Conservation (phyloP, 2,888 invertebrate genomes). For the Perizoma affinitatum region DNA sequence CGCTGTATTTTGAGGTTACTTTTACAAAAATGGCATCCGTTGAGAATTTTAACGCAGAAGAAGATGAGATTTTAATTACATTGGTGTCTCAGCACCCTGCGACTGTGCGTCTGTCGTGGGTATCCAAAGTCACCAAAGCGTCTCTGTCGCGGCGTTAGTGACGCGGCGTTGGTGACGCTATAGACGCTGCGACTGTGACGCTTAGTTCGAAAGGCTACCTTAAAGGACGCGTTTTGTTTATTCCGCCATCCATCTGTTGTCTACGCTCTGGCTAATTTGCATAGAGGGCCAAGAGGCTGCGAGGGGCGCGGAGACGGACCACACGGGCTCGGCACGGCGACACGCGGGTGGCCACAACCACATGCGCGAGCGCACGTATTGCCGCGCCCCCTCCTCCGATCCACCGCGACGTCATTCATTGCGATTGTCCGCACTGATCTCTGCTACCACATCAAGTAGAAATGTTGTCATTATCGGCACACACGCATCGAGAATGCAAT, state of each 20-base stretch:
- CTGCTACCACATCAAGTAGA: conserved; percentile 76
- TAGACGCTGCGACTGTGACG: too few species aligned
- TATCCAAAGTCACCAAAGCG: too few species aligned
- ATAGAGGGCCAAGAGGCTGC: conserved; percentile 70
- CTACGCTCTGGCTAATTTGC: conserved; percentile 82
- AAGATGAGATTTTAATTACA: too few species aligned
- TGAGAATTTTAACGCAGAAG: too few species aligned
- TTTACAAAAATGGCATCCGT: too few species aligned
- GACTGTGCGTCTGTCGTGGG: too few species aligned
- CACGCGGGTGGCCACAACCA: conserved; percentile 83
- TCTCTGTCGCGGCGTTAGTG: too few species aligned
- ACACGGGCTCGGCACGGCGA: conserved; percentile 82
- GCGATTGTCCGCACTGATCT: conserved; percentile 78
- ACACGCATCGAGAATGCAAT: conserved; percentile 74
- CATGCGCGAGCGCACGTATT: conserved; percentile 76
- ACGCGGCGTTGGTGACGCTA: too few species aligned
- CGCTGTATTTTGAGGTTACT: too few species aligned
- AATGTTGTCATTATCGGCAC: conserved; percentile 79
- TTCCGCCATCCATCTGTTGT: conserved; percentile 84
- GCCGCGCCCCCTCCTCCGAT: conserved; percentile 57
- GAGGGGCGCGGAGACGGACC: conserved; percentile 70
- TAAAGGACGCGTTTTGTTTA: conserved; percentile 81
- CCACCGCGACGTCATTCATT: conserved; percentile 79
- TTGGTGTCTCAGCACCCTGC: too few species aligned
- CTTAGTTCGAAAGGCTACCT: too few species aligned